Percentiles rank a stretch among this genome's conserved stretches.
Conservation (phyloP, 2,797 vertebrate genomes). For the Coracias cyanogaster region DNA sequence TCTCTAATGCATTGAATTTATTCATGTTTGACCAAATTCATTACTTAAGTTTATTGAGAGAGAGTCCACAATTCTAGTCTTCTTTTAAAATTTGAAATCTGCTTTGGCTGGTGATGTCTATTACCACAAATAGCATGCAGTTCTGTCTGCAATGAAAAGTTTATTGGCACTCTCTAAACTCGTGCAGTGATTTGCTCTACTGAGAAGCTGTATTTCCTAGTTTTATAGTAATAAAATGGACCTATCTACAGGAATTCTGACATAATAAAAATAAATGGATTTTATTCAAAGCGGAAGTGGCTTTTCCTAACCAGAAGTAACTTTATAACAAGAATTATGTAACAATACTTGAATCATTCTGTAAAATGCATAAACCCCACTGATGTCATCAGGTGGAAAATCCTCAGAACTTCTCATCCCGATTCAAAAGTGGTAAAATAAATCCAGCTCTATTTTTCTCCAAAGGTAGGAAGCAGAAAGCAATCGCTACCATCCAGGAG, state of each 20-base stretch:
- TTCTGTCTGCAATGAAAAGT: neutral
- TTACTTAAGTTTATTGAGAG: neutral
- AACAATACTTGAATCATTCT: constrained; percentile 15
- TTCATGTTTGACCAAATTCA: neutral
- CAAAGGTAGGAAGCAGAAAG: neutral
- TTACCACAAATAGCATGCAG: neutral
- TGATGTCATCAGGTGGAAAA: constrained; percentile 36
- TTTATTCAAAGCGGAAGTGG: constrained; percentile 33
- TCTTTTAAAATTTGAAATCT: neutral
- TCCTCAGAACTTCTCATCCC: constrained; percentile 19
- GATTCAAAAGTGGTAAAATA: constrained; percentile 39
- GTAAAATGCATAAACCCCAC: neutral
- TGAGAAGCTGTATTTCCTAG: neutral
- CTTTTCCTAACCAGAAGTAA: neutral
- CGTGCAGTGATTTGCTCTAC: neutral
- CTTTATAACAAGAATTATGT: neutral
- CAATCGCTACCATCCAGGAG: neutral
- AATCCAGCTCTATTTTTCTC: neutral
- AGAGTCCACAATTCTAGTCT: neutral
- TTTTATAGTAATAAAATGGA: neutral
- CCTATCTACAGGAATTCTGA: neutral
- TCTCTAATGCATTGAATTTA: neutral
- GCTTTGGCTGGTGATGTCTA: neutral
- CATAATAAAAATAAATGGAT: constrained; percentile 7
- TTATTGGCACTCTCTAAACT: neutral